Conservation (phyloP, 2,797 vertebrate genomes). For the Buceros bicornis region DNA sequence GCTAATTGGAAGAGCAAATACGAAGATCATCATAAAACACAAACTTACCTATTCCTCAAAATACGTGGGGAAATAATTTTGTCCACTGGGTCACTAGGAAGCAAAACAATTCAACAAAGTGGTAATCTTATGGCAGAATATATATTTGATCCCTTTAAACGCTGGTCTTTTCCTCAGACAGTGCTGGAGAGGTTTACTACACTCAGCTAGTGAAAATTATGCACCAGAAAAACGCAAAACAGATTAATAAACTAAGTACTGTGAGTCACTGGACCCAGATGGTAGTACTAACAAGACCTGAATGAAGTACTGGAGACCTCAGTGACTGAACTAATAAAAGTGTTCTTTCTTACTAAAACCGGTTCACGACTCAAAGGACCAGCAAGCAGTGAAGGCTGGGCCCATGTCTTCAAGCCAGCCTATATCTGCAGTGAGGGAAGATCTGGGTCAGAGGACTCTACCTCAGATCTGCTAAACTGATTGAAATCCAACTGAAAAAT, state of each 20-base stretch:
- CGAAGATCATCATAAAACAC: background rate
- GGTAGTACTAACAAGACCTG: background rate
- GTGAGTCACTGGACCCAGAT: background rate
- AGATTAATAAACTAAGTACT: background rate
- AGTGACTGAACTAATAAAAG: background rate
- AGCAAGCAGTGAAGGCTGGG: background rate
- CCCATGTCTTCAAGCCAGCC: background rate
- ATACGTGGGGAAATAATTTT: background rate
- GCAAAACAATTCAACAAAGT: background rate
- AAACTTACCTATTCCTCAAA: background rate
- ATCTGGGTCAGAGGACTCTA: background rate
- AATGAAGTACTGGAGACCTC: background rate
- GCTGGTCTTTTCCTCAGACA: background rate
- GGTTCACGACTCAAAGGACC: background rate
- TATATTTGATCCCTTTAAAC: background rate
- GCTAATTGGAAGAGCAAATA: background rate
- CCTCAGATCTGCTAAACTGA: background rate
- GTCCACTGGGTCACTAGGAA: background rate
- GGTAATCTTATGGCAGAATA: background rate
- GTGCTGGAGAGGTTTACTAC: background rate
- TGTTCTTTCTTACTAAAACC: background rate
- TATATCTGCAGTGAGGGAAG: fast-evolving
- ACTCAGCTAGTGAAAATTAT: background rate
- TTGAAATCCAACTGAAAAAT: background rate
- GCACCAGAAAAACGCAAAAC: background rate